Base-by-base conservation (phyloP, 2,888 invertebrate species). In the Tipula unca region DNA sequence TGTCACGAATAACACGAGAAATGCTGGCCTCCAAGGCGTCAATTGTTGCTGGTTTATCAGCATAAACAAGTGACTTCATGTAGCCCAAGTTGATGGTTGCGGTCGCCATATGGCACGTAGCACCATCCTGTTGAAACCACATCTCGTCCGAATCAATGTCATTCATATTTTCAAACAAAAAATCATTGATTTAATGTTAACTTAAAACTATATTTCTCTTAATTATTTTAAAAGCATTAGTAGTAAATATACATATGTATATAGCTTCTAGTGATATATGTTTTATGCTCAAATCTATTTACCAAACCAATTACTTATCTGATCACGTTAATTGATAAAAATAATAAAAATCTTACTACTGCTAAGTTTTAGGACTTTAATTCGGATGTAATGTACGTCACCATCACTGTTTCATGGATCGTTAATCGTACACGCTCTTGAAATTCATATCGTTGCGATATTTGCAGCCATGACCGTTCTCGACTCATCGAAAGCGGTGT, bases 401-500 rank as follows among this genome's bases (percentile, higher is more conserved):
- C 48, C 48, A 48, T 48, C 1, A 48, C 48, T 6, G 48, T 48
- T n/a, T 48, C 48, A 48, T 48, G 48, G n/a, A 48, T 48, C n/a
- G 48, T 48, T 17, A 48, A 90, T 89, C 82, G 90, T 89, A 48
- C 48, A 48, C 48, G 48, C 48, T 48, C 48, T 48, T 48, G 48
- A 48, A 48, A 48, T 17, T 48, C 48, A 10, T 48, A 48, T 48
- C 48, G 48, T 48, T 48, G 48, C 14, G 48, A 48, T 48, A 48
- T 48, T 48, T 48, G 48, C 2, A 48, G 48, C 48, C 48, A 48
- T 17, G 48, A 4, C 3, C 48, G 48, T 48, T 48, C 48, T 48
- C 48, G 48, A n/a, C 48, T 91, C 84, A 92, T 88, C 1, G 91
- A 91, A 85, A 92, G 87, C 10, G 92, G 91, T 82, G 90, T 90